Evolutionary conservation across 2,113 vertebrate genomes (phyloP).

Genomic region (Ailurus styani): DNA sequence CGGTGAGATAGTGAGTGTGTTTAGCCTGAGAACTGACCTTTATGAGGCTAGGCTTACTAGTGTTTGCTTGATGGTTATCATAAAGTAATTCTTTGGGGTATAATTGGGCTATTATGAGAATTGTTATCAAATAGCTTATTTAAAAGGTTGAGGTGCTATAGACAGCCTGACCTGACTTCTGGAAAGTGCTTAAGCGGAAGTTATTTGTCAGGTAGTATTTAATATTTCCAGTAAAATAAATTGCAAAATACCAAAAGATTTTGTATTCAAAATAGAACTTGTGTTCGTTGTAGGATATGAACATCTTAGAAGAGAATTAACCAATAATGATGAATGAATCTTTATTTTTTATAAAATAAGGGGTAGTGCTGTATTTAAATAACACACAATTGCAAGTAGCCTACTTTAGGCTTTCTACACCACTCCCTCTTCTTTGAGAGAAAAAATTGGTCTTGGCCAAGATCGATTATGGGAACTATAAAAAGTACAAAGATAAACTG

Average conservation of each 20-base stretch:
- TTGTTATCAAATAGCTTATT: conserved; percentile 29
- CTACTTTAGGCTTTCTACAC: neutral
- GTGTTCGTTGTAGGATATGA: conserved; percentile 19
- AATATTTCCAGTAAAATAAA: conserved; percentile 36
- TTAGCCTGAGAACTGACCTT: conserved; percentile 11
- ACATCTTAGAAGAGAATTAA: conserved; percentile 13
- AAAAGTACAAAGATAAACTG: conserved; percentile 1
- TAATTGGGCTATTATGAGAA: neutral
- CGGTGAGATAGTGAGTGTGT: conserved; percentile 78
- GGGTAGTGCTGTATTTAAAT: neutral
- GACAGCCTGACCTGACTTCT: neutral
- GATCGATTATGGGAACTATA: neutral
- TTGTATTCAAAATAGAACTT: conserved; percentile 25
- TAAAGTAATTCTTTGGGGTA: conserved; percentile 22
- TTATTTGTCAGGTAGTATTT: neutral
- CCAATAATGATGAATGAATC: neutral
- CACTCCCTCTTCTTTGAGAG: neutral
- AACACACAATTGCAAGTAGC: neutral
- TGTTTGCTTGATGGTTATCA: neutral
- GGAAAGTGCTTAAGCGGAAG: neutral
- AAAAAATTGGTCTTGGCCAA: conserved; percentile 5
- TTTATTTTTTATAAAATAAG: conserved; percentile 34
- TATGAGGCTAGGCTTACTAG: neutral
- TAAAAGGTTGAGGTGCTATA: neutral
- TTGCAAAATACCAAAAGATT: neutral